Evolutionary conservation across 2,113 vertebrate species (phyloP).

Genomic region (Tympanuchus pallidicinctus): DNA sequence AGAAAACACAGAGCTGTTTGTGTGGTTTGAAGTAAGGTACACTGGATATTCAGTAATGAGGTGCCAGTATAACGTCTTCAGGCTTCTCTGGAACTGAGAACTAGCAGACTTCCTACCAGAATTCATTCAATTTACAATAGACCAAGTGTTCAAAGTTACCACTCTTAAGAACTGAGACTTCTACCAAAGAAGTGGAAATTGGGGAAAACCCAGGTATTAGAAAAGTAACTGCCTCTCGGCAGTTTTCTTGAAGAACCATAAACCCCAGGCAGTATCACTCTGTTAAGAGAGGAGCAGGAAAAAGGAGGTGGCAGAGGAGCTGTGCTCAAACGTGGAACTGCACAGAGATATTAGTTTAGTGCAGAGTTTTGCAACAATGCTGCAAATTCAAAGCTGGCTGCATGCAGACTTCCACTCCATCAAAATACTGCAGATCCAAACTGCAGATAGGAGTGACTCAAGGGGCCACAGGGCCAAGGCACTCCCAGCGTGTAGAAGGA

Average conservation of each 20-base stretch:
- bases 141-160: neutral
- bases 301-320: neutral
- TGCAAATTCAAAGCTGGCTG: neutral
- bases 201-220: neutral
- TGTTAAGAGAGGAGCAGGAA: neutral
- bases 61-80: neutral
- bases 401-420: neutral
- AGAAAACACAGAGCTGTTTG: neutral
- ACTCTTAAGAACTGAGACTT: neutral
- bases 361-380: neutral
- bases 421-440: neutral
- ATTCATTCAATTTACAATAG: neutral
- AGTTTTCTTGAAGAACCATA: neutral
- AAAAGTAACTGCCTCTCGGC: neutral
- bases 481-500: neutral
- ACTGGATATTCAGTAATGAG: neutral
- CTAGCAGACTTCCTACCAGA: neutral
- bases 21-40: neutral
- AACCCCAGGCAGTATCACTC: neutral
- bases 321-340: neutral
- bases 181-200: neutral
- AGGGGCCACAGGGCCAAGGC: neutral
- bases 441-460: neutral
- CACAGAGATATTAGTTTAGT: neutral
- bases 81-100: neutral